A percentile compares a stretch with the other conserved stretches of the same genome.
Conservation (phyloP, 2,888 invertebrate species). For the Bombylius major region DNA sequence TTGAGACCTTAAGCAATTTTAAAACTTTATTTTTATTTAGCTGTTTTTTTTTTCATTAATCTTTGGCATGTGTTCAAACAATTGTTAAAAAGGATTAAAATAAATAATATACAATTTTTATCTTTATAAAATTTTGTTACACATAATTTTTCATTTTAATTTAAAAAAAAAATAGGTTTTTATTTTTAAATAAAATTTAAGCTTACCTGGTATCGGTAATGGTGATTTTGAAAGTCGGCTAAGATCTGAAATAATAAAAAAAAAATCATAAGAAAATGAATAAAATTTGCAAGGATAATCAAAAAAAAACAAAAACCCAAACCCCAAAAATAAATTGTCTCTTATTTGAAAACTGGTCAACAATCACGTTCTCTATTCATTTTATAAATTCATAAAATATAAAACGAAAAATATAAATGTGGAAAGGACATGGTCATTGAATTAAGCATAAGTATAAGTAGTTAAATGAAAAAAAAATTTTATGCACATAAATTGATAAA, state of each 20-base stretch:
- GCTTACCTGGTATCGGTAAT: conserved; percentile 33
- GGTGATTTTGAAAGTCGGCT: conserved; percentile 35
- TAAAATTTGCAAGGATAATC: neutral
- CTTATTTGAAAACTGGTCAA: too few relatives aligned
- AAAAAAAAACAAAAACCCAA: too few relatives aligned
- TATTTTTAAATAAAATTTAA: neutral
- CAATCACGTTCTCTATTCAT: too few relatives aligned
- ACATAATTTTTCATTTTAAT: neutral
- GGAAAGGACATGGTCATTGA: too few relatives aligned
- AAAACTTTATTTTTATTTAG: too few relatives aligned
- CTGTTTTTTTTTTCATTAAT: conserved; percentile 3
- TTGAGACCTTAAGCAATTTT: too few relatives aligned
- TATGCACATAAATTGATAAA: neutral
- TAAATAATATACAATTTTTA: neutral
- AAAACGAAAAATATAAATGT: too few relatives aligned
- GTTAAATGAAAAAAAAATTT: neutral
- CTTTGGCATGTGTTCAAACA: conserved; percentile 18
- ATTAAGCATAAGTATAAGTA: conserved; percentile 3
- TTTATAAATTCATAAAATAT: too few relatives aligned
- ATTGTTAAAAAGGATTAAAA: conserved; percentile 15
- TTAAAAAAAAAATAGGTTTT: neutral
- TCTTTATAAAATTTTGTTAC: conserved; percentile 3
- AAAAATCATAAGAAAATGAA: neutral
- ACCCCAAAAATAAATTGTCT: too few relatives aligned
- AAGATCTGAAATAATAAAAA: conserved; percentile 26